phyloP scores from a whole-genome alignment of 2,797 vertebrate species.

The Rhinatrema bivittatum region DNA sequence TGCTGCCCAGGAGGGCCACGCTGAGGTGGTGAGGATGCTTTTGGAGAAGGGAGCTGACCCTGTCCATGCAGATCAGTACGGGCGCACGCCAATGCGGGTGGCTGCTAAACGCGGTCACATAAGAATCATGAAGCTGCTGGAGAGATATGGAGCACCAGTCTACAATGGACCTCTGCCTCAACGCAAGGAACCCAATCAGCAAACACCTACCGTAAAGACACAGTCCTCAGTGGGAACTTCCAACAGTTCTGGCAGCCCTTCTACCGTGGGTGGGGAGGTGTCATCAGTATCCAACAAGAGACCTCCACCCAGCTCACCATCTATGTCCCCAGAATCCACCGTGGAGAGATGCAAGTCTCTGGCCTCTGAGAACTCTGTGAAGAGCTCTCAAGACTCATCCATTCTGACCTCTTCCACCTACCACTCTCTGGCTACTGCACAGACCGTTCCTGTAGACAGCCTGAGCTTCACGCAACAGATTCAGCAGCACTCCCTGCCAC shows the following conservation, averaged over 20 bases:
- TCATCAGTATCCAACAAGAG: no score
- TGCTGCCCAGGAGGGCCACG: slow-evolving; percentile 64
- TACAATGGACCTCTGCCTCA: slow-evolving; percentile 39
- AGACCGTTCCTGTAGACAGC: slow-evolving; percentile 64
- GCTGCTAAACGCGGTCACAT: slow-evolving; percentile 58
- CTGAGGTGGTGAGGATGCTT: slow-evolving; percentile 55
- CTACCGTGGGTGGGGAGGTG: no score
- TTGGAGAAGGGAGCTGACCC: slow-evolving; percentile 62
- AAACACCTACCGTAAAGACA: slow-evolving; percentile 31
- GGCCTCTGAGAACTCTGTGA: slow-evolving; percentile 50
- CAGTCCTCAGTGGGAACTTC: slow-evolving; percentile 11
- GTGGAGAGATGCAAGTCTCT: slow-evolving; percentile 43
- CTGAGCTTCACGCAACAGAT: slow-evolving; percentile 69
- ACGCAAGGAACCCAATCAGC: slow-evolving; percentile 13
- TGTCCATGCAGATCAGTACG: slow-evolving; percentile 58
- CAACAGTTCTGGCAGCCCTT: slow-evolving; percentile 21
- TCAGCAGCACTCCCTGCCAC: slow-evolving; percentile 67
- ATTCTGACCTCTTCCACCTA: slow-evolving; percentile 46
- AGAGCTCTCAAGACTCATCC: slow-evolving; percentile 56
- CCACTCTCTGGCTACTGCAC: slow-evolving; percentile 62
- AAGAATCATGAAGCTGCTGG: slow-evolving; percentile 56
- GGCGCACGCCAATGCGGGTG: slow-evolving; percentile 61
- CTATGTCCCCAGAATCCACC: slow-evolving; percentile 57
- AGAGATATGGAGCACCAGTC: slow-evolving; percentile 57
- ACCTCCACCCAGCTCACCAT: slow-evolving; percentile 38